These are phyloP conservation scores for Stenopsyche tienmushanensis DNA, from an alignment of 1,140 invertebrate species.

Conservation along the genomic window DNA sequence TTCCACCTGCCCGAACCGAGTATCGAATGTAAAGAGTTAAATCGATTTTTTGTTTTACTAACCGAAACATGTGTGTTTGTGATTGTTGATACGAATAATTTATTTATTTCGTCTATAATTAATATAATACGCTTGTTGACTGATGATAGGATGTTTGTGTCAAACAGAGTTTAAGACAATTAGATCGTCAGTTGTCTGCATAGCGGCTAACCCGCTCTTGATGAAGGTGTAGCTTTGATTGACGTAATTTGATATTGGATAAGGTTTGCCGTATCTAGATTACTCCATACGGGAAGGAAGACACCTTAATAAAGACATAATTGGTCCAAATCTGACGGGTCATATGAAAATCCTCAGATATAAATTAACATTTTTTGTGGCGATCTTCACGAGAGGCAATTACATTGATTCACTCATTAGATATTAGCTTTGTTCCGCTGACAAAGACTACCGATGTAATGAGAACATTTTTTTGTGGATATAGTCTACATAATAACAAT, in stretches of 20 bases:
- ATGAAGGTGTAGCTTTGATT: conserved; percentile 20
- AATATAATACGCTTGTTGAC: conserved; percentile 4
- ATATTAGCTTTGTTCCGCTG: background rate
- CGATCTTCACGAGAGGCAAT: background rate
- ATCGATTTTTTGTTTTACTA: too few species aligned
- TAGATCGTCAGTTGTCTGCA: conserved; percentile 1
- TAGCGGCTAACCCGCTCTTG: background rate
- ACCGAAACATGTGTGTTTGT: too few species aligned
- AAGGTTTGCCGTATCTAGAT: background rate
- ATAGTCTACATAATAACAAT: too few species aligned
- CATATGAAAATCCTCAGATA: background rate
- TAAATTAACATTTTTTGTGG: conserved; percentile 4
- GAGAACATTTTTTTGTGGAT: background rate
- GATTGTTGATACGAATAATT: too few species aligned
- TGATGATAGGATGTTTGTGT: conserved; percentile 15
- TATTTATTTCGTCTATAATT: background rate
- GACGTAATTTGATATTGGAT: conserved; percentile 30
- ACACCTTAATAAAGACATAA: conserved; percentile 20
- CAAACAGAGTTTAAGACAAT: conserved; percentile 18
- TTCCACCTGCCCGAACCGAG: too few species aligned
- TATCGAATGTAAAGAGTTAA: too few species aligned
- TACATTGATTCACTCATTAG: background rate
- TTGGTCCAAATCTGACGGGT: conserved; percentile 17
- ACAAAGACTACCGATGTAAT: conserved; percentile 9
- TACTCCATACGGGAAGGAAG: background rate